Percentiles rank a stretch among this genome's conserved stretches.
These are phyloP conservation scores for Mayetiola destructor DNA, from an alignment of 2,888 invertebrate species.

Conservation along the genomic window DNA sequence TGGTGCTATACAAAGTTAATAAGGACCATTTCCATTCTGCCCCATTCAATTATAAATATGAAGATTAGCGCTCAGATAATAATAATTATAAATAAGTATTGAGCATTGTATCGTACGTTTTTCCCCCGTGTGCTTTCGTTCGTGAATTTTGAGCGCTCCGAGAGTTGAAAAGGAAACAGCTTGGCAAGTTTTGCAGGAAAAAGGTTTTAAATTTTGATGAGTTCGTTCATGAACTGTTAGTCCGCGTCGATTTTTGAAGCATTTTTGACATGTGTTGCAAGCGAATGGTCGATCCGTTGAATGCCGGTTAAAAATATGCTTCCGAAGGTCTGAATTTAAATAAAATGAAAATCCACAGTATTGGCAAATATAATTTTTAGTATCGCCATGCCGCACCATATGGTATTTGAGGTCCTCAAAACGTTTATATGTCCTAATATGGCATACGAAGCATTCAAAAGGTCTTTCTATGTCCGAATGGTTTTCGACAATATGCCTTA, in stretches of 20 bases:
- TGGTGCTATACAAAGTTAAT: too few relatives aligned
- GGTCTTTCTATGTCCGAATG: constrained; percentile 3
- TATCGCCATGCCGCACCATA: neutral
- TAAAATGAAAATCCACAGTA: neutral
- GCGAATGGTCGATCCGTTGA: neutral
- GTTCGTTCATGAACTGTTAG: constrained; percentile 9
- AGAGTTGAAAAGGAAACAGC: constrained; percentile 1
- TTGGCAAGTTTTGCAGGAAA: neutral
- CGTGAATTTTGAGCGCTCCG: neutral
- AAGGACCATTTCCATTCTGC: too few relatives aligned
- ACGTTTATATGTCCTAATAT: neutral
- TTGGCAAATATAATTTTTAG: constrained; percentile 1
- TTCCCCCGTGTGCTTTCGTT: constrained; percentile 1
- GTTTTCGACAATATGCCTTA: neutral
- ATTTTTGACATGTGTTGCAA: neutral
- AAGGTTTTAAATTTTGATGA: constrained; percentile 11
- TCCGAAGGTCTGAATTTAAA: neutral
- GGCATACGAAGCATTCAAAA: neutral
- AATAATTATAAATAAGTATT: too few relatives aligned
- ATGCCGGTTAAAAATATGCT: constrained; percentile 4
- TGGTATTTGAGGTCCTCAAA: neutral
- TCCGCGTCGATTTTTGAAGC: neutral
- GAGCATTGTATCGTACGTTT: too few relatives aligned
- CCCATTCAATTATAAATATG: too few relatives aligned
- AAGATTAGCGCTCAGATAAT: too few relatives aligned